phyloP scores from a whole-genome alignment of 2,113 vertebrate species.

The Psilopsiagon aymara region DNA sequence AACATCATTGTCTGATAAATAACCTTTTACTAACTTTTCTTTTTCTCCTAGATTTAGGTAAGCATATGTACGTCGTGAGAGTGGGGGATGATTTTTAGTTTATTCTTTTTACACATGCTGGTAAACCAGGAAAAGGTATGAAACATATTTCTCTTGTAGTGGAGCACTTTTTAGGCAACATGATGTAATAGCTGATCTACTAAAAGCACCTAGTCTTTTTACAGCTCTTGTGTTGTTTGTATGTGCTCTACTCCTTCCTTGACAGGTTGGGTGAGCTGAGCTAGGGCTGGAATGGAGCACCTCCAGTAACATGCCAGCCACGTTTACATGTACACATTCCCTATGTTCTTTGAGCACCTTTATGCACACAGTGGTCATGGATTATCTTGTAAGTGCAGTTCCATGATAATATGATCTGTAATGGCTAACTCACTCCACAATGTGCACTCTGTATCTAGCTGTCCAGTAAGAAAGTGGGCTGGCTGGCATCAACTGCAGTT shows the following conservation, averaged over 20 bases:
- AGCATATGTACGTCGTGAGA: not conserved
- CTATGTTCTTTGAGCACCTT: not conserved
- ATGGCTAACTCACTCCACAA: accelerated
- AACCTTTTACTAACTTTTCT: not conserved
- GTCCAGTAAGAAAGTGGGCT: accelerated
- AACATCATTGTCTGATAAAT: not conserved
- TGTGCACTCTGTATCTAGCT: accelerated
- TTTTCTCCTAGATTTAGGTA: not conserved
- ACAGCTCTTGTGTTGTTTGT: not conserved
- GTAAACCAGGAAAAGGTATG: not conserved
- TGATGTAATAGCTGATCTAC: not conserved
- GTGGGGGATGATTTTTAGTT: not conserved
- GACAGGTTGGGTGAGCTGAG: not conserved
- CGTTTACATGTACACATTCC: accelerated
- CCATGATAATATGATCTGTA: accelerated
- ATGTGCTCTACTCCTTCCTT: not conserved
- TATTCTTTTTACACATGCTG: not conserved
- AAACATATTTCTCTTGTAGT: not conserved
- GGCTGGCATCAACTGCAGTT: not conserved
- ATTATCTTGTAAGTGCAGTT: not conserved
- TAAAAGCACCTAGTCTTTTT: not conserved
- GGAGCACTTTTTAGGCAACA: not conserved
- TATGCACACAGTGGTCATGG: accelerated
- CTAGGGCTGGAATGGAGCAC: not conserved
- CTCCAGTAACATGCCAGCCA: accelerated